phyloP scores from a whole-genome alignment of 2,888 invertebrate genomes.

The Rhingia rostrata region DNA sequence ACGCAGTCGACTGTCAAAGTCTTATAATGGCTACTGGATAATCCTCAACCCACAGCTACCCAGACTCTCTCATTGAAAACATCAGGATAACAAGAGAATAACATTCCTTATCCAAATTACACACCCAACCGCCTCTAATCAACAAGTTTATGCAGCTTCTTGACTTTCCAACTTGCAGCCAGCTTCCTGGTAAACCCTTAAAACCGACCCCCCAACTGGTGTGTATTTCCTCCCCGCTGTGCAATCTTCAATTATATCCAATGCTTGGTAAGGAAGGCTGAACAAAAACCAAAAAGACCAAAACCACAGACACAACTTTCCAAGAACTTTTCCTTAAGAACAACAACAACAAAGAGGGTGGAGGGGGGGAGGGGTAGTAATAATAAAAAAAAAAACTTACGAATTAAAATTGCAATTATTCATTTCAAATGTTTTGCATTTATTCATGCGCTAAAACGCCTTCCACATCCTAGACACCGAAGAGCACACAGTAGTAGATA shows the following conservation, averaged over 20 bases:
- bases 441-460: constrained; percentile 61
- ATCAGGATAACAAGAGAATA: background rate
- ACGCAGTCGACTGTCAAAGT: too few relatives aligned
- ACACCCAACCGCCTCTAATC: constrained; percentile 39
- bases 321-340: constrained; percentile 14
- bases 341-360: constrained; percentile 13
- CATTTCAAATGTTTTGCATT: constrained; percentile 69
- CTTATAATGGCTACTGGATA: too few relatives aligned
- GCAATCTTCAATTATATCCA: constrained; percentile 10
- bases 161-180: constrained; percentile 2
- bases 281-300: background rate
- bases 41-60: too few relatives aligned
- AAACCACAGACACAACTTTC: constrained; percentile 27
- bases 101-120: background rate
- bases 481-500: background rate
- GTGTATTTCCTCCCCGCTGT: constrained; percentile 8
- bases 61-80: too few relatives aligned
- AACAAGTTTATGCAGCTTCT: constrained; percentile 43
- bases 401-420: constrained; percentile 71
- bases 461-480: constrained; percentile 2
- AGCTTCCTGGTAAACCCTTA: background rate
- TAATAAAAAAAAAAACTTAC: constrained; percentile 29
- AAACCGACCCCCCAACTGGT: background rate
- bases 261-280: background rate
- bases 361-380: background rate